Conservation (phyloP, 2,888 invertebrate genomes). For the Brachyopa scutellaris region DNA sequence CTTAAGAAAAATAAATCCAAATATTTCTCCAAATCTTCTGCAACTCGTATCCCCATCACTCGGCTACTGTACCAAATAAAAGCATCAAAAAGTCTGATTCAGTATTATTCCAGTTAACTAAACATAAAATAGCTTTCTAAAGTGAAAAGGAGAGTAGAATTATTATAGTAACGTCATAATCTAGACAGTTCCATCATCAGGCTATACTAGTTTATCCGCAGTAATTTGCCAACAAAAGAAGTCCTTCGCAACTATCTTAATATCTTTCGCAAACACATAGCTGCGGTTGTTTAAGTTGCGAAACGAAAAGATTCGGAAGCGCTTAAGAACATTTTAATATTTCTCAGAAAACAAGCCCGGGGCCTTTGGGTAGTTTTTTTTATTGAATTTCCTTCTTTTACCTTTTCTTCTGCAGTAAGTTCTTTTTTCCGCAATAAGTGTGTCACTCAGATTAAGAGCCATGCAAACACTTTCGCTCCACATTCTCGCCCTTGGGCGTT, state of each 20-base stretch:
- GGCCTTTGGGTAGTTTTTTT: background rate
- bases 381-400: background rate
- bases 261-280: slow-evolving; percentile 6
- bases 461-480: slow-evolving; percentile 54
- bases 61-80: no score
- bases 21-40: no score
- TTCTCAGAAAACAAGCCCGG: slow-evolving; percentile 27
- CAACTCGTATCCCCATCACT: no score
- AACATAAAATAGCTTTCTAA: background rate
- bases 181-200: background rate
- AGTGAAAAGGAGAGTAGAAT: background rate
- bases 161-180: background rate
- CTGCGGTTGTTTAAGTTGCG: background rate
- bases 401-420: background rate
- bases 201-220: no score
- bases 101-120: no score
- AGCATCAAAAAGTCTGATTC: no score
- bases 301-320: slow-evolving; percentile 4
- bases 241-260: no score
- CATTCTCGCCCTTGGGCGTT: background rate
- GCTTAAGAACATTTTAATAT: slow-evolving; percentile 51
- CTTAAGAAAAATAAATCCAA: no score
- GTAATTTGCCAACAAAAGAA: slow-evolving; percentile 32
- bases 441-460: slow-evolving; percentile 56
- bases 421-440: slow-evolving; percentile 21